Evolutionary conservation across 2,888 invertebrate species (phyloP), one percentile per base, ranked within the genome.

Genomic region (Drosophila kuntzei): DNA sequence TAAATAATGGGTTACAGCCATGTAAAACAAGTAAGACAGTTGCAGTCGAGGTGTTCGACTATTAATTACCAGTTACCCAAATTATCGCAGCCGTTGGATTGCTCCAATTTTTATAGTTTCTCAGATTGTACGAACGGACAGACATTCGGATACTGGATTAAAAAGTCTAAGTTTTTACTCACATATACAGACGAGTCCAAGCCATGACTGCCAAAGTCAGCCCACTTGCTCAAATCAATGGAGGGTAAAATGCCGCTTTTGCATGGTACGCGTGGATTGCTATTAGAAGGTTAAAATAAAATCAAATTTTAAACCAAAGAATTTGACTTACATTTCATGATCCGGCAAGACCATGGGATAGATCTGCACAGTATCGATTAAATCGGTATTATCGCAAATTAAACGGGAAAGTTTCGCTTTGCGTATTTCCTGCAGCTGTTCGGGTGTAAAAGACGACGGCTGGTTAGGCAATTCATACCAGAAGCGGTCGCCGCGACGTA

Each of bases 381-480:
- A 94, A 91, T 98, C 98, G 0, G 97, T 97, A 90, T 98, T 98
- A 91, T 98, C 98, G 90, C 98, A 98, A 80, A 98, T 96, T 53
- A 98, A 93, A 70, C 97, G 94, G 0, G 97, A 95, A 7, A 98
- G 93, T 82, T 96, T 95, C 0, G 95, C 93, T 92, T 98, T 97
- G 47, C 96, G 94, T 66, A 98, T 94, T 93, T 98, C 97, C 74
- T 94, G 94, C 37, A 98, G 93, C 93, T 98, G 98, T 87, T 97
- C 97, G 76, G 95, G 95, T 4, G 97, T 96, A 92, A 98, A 98
- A 0, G 97, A 96, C 32, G 98, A 97, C 0, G 98, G 98, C 92
- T 97, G 97, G 91, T 97, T 96, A 22, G 97, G 96, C 60, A 98
- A 93, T 92, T 98, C 98, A 90, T 97, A 98, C 98, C 98, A 98